Conservation (phyloP, 92 coral and sea anemone genomes). For the Zoanthus gigantus region DNA sequence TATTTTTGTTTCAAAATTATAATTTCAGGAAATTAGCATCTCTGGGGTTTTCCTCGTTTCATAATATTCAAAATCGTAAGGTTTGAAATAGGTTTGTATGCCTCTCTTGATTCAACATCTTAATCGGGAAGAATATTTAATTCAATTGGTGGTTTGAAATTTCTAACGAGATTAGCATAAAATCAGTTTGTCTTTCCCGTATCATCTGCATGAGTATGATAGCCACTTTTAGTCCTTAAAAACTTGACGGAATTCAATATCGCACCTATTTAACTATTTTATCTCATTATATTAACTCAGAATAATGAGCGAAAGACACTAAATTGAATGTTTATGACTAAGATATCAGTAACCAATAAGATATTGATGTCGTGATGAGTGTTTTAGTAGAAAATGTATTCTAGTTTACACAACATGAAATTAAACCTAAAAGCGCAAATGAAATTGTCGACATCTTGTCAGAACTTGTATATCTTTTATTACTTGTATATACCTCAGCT, state of each 20-base stretch:
- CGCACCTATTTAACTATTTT: background rate
- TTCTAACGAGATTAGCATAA: too few relatives aligned
- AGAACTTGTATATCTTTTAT: background rate
- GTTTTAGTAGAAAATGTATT: background rate
- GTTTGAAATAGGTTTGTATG: too few relatives aligned
- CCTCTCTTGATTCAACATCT: too few relatives aligned
- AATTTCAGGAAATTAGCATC: too few relatives aligned
- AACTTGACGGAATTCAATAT: background rate
- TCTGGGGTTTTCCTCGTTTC: too few relatives aligned
- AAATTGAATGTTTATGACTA: slow-evolving; percentile 17
- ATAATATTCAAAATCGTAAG: too few relatives aligned
- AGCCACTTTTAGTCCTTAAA: too few relatives aligned
- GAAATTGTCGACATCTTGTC: slow-evolving; percentile 1
- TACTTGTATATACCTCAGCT: background rate
- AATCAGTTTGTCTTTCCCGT: too few relatives aligned
- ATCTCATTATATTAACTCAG: background rate
- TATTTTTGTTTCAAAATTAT: too few relatives aligned
- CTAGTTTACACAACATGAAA: slow-evolving; percentile 14
- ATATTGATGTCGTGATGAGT: background rate
- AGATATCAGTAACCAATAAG: slow-evolving; percentile 2
- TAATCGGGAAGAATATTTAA: too few relatives aligned
- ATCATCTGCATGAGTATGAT: too few relatives aligned
- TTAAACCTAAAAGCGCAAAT: slow-evolving; percentile 16
- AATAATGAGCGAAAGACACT: background rate
- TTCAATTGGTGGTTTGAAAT: too few relatives aligned